Evolutionary conservation across 2,113 vertebrate species (phyloP), one percentile per base, ranked within the genome.

Genomic region (Clarias batrachus): DNA sequence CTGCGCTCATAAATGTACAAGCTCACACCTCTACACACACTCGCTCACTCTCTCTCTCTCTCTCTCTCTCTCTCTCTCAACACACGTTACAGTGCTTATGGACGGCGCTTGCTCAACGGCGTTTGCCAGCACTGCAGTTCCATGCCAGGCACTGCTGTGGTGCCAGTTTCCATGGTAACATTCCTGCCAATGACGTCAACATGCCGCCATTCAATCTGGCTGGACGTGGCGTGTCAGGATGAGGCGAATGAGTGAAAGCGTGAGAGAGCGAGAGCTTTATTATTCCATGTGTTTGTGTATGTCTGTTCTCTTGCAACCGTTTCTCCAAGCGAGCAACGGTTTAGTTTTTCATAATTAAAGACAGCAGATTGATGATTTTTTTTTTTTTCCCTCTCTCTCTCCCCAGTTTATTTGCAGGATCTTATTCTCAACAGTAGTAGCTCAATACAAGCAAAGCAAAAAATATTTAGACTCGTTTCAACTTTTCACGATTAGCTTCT

Each of bases 101-200:
- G 48, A 30, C 70, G 56, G 85, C 11, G 79, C 83, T 63, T 62
- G 27, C 79, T 71, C 21, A 19, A 65, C 86, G 74, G 83, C 87
- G 82, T 82, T 37, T 87, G 85, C 59, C 83, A 89, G 76, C 83
- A 56, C 66, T 54, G n/a, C 56, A 12, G 63, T 65, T 88, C 80
- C 60, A 79, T 91, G 87, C 90, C 89, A 89, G 89, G 86, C 87
- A 85, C 83, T 92, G 90, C 92, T 92, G 93, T 91, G 57, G 90
- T 90, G 91, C 92, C 87, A 88, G 80, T 95, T 91, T 89, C 94
- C 92, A 93, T 92, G 90, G 93, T 90, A 95, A 94, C 94, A 81
- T 74, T 87, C 92, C 93, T 92, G 87, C 91, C 90, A 91, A 91
- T 94, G 94, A 94, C 94, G 93, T 94, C 92, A 92, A 90, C 81